Percentiles rank a stretch among this genome's conserved stretches.
These are phyloP conservation scores for Channallabes apus DNA, from an alignment of 2,797 vertebrate genomes.

Conservation along the genomic window DNA sequence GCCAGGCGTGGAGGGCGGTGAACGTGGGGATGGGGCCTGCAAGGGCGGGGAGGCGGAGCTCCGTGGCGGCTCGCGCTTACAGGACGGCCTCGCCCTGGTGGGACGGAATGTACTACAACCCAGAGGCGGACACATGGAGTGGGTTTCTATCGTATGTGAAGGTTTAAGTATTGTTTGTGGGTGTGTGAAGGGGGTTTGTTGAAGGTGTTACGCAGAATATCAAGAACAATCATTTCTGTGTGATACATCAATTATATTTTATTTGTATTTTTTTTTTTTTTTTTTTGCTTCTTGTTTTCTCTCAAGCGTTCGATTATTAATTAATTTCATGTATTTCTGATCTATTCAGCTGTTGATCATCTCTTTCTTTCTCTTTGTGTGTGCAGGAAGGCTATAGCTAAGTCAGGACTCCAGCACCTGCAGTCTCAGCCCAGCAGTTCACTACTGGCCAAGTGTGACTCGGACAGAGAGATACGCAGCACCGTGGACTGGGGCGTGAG, in stretches of 20 bases:
- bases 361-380: conserved; percentile 40
- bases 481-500: conserved; percentile 94
- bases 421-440: conserved; percentile 77
- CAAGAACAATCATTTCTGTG: neutral
- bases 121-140: conserved; percentile 75
- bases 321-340: neutral
- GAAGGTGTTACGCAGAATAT: neutral
- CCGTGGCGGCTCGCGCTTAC: conserved; percentile 36
- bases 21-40: conserved; percentile 29
- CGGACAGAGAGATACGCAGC: conserved; percentile 80
- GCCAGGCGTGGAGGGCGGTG: conserved; percentile 59
- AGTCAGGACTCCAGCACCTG: conserved; percentile 87
- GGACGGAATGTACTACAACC: conserved; percentile 62
- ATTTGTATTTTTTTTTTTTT: neutral
- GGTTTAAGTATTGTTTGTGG: conserved; percentile 43
- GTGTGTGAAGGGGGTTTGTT: neutral
- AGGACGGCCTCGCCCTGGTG: conserved; percentile 60
- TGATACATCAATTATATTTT: too few species aligned
- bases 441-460: conserved; percentile 70
- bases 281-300: neutral
- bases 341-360: neutral
- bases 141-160: conserved; percentile 84
- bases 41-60: conserved; percentile 20
- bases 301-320: neutral
- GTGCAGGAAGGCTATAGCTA: conserved; percentile 92